Evolutionary conservation across 2,888 invertebrate genomes (phyloP).

Genomic region (Petrophora chlorosata): DNA sequence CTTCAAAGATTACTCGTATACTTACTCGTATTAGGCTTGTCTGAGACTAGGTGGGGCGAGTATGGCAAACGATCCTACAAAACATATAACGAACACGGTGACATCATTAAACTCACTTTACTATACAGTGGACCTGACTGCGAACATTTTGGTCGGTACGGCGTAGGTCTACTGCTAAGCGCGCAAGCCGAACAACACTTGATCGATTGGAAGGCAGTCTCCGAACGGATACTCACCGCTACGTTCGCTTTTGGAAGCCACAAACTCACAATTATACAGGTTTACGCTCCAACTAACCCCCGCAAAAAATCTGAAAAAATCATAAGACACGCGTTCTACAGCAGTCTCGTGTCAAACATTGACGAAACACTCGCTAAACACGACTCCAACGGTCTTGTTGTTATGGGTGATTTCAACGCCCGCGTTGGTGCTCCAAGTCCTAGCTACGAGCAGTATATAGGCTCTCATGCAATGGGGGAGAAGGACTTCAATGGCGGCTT

Average conservation of each 20-base stretch:
- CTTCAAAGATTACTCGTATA: neutral
- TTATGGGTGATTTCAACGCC: conserved; percentile 5
- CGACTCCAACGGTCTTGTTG: neutral
- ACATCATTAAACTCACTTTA: neutral
- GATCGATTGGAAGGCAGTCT: neutral
- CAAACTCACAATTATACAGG: neutral
- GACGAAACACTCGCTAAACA: neutral
- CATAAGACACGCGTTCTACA: neutral
- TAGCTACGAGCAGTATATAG: conserved; percentile 1
- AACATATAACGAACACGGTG: neutral
- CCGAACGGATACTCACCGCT: conserved; percentile 3
- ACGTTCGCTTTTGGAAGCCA: neutral
- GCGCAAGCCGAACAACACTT: neutral
- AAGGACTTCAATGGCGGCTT: neutral
- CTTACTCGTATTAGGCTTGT: neutral
- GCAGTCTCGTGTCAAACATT: neutral
- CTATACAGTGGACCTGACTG: neutral
- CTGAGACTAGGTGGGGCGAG: neutral
- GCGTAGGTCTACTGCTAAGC: neutral
- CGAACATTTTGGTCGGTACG: neutral
- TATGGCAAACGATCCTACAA: neutral
- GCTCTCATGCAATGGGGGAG: neutral
- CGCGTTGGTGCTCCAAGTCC: neutral
- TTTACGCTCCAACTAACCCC: neutral
- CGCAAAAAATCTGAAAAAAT: neutral